Conservation (phyloP, 2,113 vertebrate genomes). For the Neopipo cinnamomea region DNA sequence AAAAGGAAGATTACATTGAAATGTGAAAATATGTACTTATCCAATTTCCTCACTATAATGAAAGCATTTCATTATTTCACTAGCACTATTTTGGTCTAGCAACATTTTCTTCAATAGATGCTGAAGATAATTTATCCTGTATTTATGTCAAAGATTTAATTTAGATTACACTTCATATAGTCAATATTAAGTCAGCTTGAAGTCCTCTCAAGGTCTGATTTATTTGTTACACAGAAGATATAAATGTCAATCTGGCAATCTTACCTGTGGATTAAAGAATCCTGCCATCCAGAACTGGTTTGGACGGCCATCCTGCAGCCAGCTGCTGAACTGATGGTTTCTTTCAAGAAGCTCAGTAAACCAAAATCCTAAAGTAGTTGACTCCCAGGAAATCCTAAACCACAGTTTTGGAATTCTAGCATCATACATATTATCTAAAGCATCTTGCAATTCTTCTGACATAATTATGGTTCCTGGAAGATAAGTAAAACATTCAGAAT, state of each 20-base stretch:
- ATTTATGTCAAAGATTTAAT: not conserved
- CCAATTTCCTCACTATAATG: not conserved
- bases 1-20: not conserved
- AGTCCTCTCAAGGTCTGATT: not conserved
- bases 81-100: not conserved
- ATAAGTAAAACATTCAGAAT: slow-evolving; percentile 25
- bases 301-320: slow-evolving; percentile 75
- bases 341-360: slow-evolving; percentile 85
- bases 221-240: not conserved
- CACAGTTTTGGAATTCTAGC: slow-evolving; percentile 79
- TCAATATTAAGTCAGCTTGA: not conserved
- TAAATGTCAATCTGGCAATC: not conserved
- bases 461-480: slow-evolving; percentile 82
- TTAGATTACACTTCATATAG: not conserved
- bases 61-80: not conserved
- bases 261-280: slow-evolving; percentile 86
- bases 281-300: slow-evolving; percentile 85
- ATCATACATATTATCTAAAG: slow-evolving; percentile 82
- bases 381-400: slow-evolving; percentile 83
- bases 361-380: slow-evolving; percentile 84
- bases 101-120: not conserved
- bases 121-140: not conserved
- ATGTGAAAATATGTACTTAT: not conserved
- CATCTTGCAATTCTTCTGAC: slow-evolving; percentile 83
- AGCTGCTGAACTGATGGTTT: slow-evolving; percentile 81